Evolutionary conservation across 2,113 vertebrate genomes (phyloP).

Genomic region (Erpornis zantholeuca): DNA sequence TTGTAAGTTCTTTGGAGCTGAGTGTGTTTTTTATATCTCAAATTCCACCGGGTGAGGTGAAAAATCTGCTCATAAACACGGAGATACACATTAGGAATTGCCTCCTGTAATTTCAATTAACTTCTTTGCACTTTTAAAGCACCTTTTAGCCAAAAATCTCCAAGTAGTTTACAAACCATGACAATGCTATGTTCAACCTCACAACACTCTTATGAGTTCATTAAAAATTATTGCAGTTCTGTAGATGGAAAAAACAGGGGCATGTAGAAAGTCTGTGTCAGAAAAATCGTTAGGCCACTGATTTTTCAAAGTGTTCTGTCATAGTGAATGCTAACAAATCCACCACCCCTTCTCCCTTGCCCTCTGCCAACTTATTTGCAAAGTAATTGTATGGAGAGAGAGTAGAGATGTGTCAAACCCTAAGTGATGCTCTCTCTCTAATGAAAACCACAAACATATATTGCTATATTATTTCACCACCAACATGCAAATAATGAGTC

Average conservation of each 20-base stretch:
- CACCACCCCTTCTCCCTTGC: background rate
- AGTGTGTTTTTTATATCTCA: background rate
- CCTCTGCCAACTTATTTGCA: background rate
- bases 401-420: background rate
- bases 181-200: background rate
- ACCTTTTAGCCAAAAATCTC: conserved; percentile 15
- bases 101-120: conserved; percentile 29
- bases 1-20: background rate
- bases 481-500: background rate
- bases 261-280: background rate
- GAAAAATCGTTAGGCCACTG: background rate
- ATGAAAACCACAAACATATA: background rate
- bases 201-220: background rate
- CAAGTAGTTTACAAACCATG: background rate
- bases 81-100: background rate
- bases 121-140: background rate
- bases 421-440: background rate
- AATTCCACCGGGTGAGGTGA: background rate
- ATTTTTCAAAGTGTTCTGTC: background rate
- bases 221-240: background rate
- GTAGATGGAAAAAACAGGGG: background rate
- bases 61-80: conserved; percentile 38
- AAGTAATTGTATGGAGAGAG: background rate
- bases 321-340: background rate
- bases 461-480: background rate